These are phyloP conservation scores for Gymnorhina tibicen DNA, from an alignment of 2,113 vertebrate genomes.

Conservation along the genomic window DNA sequence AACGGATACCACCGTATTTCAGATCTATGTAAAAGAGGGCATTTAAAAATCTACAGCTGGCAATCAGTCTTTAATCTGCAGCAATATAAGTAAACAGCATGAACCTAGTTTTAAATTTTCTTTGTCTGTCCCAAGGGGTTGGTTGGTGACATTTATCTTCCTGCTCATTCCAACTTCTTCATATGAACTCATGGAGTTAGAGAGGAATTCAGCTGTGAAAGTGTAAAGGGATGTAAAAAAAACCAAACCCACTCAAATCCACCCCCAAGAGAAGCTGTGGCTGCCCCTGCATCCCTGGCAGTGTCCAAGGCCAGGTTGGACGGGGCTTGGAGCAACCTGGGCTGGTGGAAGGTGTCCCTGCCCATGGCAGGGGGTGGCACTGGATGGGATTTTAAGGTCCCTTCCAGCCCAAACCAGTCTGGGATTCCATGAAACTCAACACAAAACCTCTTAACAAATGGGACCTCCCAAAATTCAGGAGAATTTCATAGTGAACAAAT, in stretches of 20 bases:
- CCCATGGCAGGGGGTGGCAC: neutral
- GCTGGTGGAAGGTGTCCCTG: rapidly evolving
- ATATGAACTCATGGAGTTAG: neutral
- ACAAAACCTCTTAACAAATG: neutral
- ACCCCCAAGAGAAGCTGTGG: neutral
- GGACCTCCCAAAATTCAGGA: neutral
- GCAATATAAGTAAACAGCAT: neutral
- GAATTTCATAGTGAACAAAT: neutral
- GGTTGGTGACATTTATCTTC: neutral
- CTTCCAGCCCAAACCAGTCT: neutral
- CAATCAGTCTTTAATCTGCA: neutral
- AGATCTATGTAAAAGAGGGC: neutral
- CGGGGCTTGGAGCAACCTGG: rapidly evolving
- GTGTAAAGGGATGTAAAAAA: neutral
- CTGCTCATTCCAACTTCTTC: neutral
- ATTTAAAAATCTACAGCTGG: neutral
- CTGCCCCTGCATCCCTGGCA: neutral
- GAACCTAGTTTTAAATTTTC: neutral
- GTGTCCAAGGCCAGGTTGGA: neutral
- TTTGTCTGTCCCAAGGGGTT: neutral
- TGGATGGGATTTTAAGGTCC: neutral
- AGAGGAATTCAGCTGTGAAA: neutral
- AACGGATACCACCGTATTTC: neutral
- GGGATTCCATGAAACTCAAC: neutral
- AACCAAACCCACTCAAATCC: rapidly evolving